Evolutionary conservation across 2,888 invertebrate species (phyloP), one percentile per base, ranked within the genome.

Genomic region (Crematogaster levior): DNA sequence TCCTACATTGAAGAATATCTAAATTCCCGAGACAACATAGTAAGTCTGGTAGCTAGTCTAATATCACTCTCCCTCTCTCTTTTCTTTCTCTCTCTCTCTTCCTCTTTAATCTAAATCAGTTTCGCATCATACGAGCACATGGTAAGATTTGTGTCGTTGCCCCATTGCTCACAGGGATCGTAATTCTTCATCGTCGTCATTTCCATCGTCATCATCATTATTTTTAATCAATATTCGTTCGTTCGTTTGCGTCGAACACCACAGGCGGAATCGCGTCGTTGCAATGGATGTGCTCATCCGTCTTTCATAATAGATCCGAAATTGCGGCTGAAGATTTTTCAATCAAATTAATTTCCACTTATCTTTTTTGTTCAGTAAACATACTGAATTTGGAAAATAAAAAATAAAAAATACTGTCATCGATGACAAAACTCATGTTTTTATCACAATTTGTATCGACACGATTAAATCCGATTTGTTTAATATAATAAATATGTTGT

Each of bases 1-100:
- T 94, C 94, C 80, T 93, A 97, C 91, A 95, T 97, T 89, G 97
- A 97, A 91, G 96, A 97, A 93, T 98, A 96, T 95, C 97, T 97
- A 95, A 97, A 97, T 95, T 97, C 97, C 90, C 97, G 96, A 96
- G 97, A 97, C 95, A 95, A 96, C 95, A 92, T 92, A 89, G 94
- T 94, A 94, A 94, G 94, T 94, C 84, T 77, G 27, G 18, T 53
- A 81, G 10, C 10, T 34, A 40, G 4, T 18, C 24, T 66, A 24
- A 46, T 70, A 37, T 56, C 12, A 56, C 12, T n/a, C 40, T 40
- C 30, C 18, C 27, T 43, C n/a, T 30, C 10, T 61, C 10, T n/a
- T 65, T 15, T 65, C 3, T n/a, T 7, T 68, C 9, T 66, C 58
- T 68, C 43, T 56, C 58, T 72, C 30, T 73, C 30, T 81, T 6